Conservation (phyloP, 2,888 invertebrate species). For the Ptilodon capucinus region DNA sequence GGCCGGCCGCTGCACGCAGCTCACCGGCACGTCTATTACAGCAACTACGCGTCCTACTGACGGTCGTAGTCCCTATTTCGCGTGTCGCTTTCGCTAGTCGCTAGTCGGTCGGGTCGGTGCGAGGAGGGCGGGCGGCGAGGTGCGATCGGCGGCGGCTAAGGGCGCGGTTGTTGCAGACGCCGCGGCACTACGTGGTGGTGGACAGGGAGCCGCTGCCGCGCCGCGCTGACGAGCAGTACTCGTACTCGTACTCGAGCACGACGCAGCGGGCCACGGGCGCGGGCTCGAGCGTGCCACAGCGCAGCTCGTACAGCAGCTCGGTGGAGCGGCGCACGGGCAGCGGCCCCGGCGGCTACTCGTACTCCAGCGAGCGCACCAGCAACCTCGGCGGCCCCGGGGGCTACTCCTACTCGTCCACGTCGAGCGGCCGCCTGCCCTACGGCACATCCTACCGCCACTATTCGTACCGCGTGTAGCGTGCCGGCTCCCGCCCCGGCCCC, state of each 20-base stretch:
- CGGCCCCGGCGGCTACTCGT: conserved; percentile 90
- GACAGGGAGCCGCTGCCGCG: conserved; percentile 87
- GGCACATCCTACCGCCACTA: conserved; percentile 93
- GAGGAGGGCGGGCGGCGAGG: conserved; percentile 60
- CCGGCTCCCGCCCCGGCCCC: conserved; percentile 48
- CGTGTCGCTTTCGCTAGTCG: conserved; percentile 76
- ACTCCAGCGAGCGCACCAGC: conserved; percentile 88
- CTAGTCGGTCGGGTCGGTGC: conserved; percentile 61
- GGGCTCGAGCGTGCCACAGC: conserved; percentile 81
- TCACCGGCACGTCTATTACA: conserved; percentile 79
- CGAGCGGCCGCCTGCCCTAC: conserved; percentile 91
- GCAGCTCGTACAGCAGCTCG: conserved; percentile 85
- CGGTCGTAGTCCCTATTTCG: conserved; percentile 43
- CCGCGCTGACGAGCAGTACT: conserved; percentile 91
- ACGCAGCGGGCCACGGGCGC: conserved; percentile 77
- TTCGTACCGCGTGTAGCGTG: conserved; percentile 91
- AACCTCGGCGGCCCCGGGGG: conserved; percentile 90
- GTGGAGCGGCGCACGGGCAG: conserved; percentile 87
- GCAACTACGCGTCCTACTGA: conserved; percentile 79
- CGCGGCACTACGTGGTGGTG: conserved; percentile 94
- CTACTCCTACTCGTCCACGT: conserved; percentile 91
- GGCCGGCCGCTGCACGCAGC: conserved; percentile 74
- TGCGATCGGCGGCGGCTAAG: conserved; percentile 55
- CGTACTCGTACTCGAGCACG: conserved; percentile 90
- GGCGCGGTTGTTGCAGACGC: conserved; percentile 88